Conservation (phyloP, 2,113 vertebrate genomes). For the Perca flavescens region DNA sequence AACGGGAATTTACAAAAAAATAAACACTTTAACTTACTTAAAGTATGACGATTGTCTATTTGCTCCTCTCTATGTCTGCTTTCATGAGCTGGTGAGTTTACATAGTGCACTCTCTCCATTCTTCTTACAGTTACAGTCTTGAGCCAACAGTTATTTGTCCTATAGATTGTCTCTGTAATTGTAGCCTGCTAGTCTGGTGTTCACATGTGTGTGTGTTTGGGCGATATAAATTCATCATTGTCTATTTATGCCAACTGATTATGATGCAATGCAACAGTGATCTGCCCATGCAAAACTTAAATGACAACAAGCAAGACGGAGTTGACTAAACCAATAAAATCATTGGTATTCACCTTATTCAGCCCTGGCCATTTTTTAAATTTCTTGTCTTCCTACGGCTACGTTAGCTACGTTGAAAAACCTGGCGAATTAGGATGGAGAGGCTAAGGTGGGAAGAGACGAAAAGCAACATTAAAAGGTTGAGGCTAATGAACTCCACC, state of each 20-base stretch:
- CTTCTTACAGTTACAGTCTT: neutral
- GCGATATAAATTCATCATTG: neutral
- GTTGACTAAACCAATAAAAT: neutral
- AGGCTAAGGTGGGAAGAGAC: no score
- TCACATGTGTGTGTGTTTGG: no score
- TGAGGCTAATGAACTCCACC: no score
- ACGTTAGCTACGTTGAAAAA: no score
- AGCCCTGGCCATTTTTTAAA: neutral
- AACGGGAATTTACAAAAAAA: no score
- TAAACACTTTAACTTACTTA: neutral
- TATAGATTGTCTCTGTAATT: neutral
- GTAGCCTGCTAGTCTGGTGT: neutral
- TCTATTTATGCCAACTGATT: neutral
- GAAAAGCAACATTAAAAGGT: no score
- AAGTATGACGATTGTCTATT: neutral
- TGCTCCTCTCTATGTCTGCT: neutral
- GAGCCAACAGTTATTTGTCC: neutral
- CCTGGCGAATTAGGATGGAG: no score
- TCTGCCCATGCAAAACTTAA: neutral
- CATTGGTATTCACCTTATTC: no score
- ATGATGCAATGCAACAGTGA: neutral
- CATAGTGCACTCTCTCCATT: neutral
- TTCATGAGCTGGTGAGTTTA: neutral
- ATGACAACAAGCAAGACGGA: neutral
- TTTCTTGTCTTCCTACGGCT: no score